phyloP scores from a whole-genome alignment of 1,140 invertebrate species.

The Manduca sexta region DNA sequence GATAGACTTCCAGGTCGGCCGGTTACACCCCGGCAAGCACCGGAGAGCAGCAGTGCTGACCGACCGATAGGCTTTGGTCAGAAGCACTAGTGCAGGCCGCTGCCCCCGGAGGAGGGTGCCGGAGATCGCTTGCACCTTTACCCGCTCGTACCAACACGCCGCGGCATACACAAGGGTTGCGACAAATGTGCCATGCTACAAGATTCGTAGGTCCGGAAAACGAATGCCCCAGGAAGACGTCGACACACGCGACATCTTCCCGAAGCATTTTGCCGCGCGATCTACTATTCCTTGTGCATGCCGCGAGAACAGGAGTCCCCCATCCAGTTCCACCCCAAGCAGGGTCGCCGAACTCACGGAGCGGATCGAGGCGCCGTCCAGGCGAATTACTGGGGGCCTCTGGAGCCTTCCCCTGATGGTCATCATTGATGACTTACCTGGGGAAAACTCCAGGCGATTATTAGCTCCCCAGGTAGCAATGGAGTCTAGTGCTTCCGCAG shows the following conservation, averaged over 20 bases:
- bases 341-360: background rate
- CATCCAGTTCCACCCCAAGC: constrained; percentile 9
- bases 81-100: too few species aligned
- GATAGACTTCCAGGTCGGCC: constrained; percentile 27
- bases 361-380: constrained; percentile 1
- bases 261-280: constrained; percentile 8
- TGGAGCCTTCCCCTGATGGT: background rate
- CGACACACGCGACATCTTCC: constrained; percentile 13
- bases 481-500: too few species aligned
- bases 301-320: background rate
- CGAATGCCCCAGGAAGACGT: constrained; percentile 6
- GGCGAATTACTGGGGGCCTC: background rate
- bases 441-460: background rate
- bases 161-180: background rate
- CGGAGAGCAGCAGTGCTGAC: too few species aligned
- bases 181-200: background rate
- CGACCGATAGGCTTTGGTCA: too few species aligned
- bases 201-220: constrained; percentile 1
- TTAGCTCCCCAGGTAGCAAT: background rate
- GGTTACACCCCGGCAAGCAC: constrained; percentile 27
- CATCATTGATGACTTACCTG: background rate
- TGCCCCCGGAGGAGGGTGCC: too few species aligned
- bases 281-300: constrained; percentile 9
- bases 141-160: too few species aligned
- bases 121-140: background rate